phyloP scores from a whole-genome alignment of 2,888 invertebrate genomes.

The Candidula unifasciata region DNA sequence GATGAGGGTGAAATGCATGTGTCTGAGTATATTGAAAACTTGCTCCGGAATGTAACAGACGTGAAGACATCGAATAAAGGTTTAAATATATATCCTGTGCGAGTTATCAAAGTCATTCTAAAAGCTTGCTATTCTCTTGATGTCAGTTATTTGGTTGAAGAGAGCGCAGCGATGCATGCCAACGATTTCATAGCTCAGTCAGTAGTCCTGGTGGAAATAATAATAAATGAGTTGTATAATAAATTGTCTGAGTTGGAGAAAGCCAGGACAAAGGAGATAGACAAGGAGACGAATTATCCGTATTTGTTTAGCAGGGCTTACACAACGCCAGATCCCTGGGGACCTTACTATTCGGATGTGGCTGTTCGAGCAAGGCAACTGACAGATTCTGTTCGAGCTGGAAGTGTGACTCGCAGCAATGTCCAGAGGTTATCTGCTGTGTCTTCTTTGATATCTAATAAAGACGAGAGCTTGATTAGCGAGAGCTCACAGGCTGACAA shows the following conservation, averaged over 20 bases:
- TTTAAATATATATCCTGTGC: not conserved
- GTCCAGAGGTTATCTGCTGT: not conserved
- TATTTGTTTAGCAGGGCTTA: constrained; percentile 32
- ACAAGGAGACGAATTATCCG: not conserved
- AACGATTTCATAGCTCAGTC: not conserved
- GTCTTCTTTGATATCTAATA: not conserved
- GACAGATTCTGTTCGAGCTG: not conserved
- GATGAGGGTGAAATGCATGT: not conserved
- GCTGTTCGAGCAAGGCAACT: constrained; percentile 1
- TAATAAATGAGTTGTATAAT: constrained; percentile 1
- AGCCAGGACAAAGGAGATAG: not conserved
- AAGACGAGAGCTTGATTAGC: not conserved
- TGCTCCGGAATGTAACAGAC: not conserved
- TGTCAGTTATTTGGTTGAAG: not conserved
- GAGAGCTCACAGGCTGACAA: not conserved
- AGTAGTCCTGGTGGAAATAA: constrained; percentile 4
- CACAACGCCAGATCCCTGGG: constrained; percentile 23
- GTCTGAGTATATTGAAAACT: constrained; percentile 12
- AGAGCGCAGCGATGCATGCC: no score
- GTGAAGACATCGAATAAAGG: not conserved
- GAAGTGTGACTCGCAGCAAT: not conserved
- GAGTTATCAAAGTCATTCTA: not conserved
- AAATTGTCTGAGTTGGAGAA: not conserved
- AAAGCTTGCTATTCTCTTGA: not conserved
- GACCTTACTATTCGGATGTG: constrained; percentile 38